Evolutionary conservation across 2,113 vertebrate species (phyloP).

Genomic region (Orycteropus afer): DNA sequence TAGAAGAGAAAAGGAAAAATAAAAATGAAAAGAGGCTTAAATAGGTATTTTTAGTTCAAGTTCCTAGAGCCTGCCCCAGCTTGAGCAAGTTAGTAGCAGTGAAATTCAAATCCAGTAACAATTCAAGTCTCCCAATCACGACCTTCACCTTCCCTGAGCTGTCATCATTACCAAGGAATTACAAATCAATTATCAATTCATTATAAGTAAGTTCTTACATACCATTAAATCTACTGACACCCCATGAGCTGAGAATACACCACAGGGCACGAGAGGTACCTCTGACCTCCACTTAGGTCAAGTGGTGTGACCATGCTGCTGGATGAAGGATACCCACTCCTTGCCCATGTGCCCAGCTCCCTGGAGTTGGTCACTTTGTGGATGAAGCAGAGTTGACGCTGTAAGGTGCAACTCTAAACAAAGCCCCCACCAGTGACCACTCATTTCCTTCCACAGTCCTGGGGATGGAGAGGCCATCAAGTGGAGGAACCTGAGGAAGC

Average conservation of each 20-base stretch:
- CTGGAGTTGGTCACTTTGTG: not conserved
- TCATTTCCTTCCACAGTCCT: not conserved
- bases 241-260: not conserved
- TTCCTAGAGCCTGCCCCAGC: constrained; percentile 51
- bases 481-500: not conserved
- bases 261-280: rapidly evolving
- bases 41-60: constrained; percentile 64
- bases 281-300: rapidly evolving
- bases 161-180: constrained; percentile 20
- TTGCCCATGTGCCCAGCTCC: not conserved
- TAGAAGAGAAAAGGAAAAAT: not conserved
- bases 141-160: constrained; percentile 67
- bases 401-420: not conserved
- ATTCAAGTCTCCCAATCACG: constrained; percentile 37
- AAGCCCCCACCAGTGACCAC: not conserved
- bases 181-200: constrained; percentile 29
- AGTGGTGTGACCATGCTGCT: rapidly evolving
- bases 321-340: not conserved
- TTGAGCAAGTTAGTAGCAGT: constrained; percentile 42
- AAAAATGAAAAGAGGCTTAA: not conserved
- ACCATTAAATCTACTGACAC: not conserved
- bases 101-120: constrained; percentile 33
- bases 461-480: not conserved
- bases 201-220: constrained; percentile 13
- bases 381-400: not conserved